Evolutionary conservation across 2,113 vertebrate genomes (phyloP).

Genomic region (Merops nubicus): DNA sequence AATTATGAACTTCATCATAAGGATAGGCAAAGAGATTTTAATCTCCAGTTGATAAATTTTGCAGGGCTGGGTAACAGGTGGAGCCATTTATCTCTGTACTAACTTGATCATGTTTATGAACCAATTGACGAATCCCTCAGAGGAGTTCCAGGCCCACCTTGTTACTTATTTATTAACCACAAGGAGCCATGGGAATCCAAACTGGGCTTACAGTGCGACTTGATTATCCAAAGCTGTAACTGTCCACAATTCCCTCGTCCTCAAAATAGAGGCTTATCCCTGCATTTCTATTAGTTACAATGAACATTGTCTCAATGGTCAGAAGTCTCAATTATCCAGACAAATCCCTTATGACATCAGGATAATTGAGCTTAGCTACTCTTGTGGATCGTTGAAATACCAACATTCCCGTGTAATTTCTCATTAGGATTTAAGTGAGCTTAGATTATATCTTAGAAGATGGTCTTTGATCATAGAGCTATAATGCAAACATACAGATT

Average conservation of each 20-base stretch:
- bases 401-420: conserved; percentile 63
- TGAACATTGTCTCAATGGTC: conserved; percentile 30
- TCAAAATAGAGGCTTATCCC: conserved; percentile 28
- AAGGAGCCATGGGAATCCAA: not conserved
- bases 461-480: conserved; percentile 46
- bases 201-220: not conserved
- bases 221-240: not conserved
- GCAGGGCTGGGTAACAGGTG: conserved; percentile 33
- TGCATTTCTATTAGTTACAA: conserved; percentile 49
- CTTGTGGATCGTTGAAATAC: conserved; percentile 64
- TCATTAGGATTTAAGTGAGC: conserved; percentile 61
- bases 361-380: conserved; percentile 62
- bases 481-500: conserved; percentile 36
- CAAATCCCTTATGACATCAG: conserved; percentile 31
- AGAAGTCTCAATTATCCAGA: conserved; percentile 67
- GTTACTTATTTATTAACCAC: conserved; percentile 42
- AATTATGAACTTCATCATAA: conserved; percentile 60
- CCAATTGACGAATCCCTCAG: not conserved
- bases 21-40: conserved; percentile 56
- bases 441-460: conserved; percentile 55
- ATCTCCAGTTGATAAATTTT: conserved; percentile 62
- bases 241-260: not conserved
- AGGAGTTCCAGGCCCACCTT: not conserved
- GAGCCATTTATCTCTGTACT: conserved; percentile 37
- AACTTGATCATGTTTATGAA: conserved; percentile 3